phyloP scores from a whole-genome alignment of 2,797 vertebrate genomes.

The Pristis pectinata region DNA sequence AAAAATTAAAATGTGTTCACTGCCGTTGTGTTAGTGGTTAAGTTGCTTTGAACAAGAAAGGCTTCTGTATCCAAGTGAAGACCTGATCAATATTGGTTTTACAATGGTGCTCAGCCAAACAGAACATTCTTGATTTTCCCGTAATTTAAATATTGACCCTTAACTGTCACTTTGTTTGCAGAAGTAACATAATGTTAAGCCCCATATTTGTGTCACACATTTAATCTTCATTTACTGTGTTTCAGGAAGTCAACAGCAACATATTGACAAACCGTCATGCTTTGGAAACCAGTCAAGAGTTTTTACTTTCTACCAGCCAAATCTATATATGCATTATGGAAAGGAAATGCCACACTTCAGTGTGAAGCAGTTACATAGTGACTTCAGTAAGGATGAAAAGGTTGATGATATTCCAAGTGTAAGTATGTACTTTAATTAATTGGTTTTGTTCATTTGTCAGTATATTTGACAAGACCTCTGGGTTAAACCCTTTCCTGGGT shows the following conservation, averaged over 20 bases:
- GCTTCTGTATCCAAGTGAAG: neutral
- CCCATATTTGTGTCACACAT: neutral
- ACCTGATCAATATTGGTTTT: neutral
- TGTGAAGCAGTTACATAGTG: constrained; percentile 58
- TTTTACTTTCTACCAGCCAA: constrained; percentile 68
- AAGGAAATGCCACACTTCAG: constrained; percentile 62
- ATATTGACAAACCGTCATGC: neutral
- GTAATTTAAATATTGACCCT: neutral
- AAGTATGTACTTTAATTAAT: constrained; percentile 49
- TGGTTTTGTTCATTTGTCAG: neutral
- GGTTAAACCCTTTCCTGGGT: neutral
- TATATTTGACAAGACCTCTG: neutral
- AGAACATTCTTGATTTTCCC: neutral
- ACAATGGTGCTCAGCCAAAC: neutral
- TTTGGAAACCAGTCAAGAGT: constrained; percentile 56
- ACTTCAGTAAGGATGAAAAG: constrained; percentile 54
- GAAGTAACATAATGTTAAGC: neutral
- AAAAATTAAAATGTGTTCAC: neutral
- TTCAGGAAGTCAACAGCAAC: constrained; percentile 16
- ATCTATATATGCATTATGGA: constrained; percentile 59
- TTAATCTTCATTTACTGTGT: constrained; percentile 15
- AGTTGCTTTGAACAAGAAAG: neutral
- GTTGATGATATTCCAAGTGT: constrained; percentile 57
- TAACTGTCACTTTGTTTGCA: neutral
- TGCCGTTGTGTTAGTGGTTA: neutral